Evolutionary conservation across 2,113 vertebrate genomes (phyloP).

Genomic region (Ammodytes dubius): DNA sequence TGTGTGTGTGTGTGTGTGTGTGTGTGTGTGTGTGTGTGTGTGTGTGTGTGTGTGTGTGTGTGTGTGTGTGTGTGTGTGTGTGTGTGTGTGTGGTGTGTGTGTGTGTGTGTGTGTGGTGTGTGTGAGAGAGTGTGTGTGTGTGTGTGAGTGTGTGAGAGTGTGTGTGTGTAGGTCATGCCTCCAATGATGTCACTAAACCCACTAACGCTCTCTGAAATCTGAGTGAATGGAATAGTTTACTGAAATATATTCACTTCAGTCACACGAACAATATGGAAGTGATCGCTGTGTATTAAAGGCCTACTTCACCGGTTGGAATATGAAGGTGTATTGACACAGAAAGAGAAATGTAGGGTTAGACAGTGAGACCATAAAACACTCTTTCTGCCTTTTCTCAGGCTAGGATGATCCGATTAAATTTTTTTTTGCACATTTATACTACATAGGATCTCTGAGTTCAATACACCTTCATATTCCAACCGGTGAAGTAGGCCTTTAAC

Average conservation of each 20-base stretch:
- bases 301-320: no score
- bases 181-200: constrained; percentile 64
- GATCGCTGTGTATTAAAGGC: no score
- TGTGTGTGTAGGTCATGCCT: constrained; percentile 55
- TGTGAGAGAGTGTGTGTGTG: no score
- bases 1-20: constrained; percentile 35
- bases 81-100: constrained; percentile 21
- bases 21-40: neutral
- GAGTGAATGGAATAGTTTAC: constrained; percentile 28
- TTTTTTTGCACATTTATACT: no score
- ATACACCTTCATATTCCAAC: no score
- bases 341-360: no score
- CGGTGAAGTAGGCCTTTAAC: no score
- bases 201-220: constrained; percentile 43
- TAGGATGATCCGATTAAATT: no score
- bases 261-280: neutral
- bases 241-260: neutral
- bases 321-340: no score
- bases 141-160: constrained; percentile 2
- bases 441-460: no score
- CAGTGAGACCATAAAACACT: no score
- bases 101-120: constrained; percentile 28
- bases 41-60: neutral
- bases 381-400: no score
- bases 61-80: constrained; percentile 34